Conservation (phyloP, 2,113 vertebrate genomes). For the Microtus richardsoni region DNA sequence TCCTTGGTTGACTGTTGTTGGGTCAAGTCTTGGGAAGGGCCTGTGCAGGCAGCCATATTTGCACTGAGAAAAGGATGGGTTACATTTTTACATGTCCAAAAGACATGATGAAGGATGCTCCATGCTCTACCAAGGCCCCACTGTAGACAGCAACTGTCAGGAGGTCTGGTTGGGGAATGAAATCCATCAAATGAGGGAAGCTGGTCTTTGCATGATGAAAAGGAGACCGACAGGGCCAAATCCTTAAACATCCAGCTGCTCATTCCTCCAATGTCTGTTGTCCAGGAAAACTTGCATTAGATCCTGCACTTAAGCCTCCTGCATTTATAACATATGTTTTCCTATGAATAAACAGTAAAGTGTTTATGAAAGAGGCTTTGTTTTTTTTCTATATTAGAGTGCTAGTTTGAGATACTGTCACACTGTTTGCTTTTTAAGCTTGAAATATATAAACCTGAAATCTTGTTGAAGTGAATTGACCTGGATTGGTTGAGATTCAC, state of each 20-base stretch:
- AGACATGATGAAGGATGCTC: not conserved
- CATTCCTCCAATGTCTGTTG: not conserved
- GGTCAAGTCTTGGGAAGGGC: not conserved
- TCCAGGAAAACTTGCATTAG: not conserved
- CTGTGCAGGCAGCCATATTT: not conserved
- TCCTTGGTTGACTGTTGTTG: not conserved
- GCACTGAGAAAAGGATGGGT: too few relatives aligned
- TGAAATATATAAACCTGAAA: constrained; percentile 28
- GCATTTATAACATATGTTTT: not conserved
- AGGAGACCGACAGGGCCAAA: not conserved
- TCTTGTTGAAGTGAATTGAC: constrained; percentile 2
- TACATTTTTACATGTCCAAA: not conserved
- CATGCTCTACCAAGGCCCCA: not conserved
- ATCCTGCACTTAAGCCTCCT: not conserved
- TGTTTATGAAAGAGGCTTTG: not conserved
- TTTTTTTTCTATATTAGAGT: not conserved
- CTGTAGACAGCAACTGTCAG: not conserved
- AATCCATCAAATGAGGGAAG: not conserved
- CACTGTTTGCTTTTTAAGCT: not conserved
- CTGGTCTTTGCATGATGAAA: not conserved
- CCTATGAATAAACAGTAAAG: not conserved
- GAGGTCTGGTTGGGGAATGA: not conserved
- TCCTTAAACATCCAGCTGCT: not conserved
- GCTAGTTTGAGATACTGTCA: not conserved
- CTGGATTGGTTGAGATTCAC: not conserved